These are phyloP conservation scores for Oreohelix idahoensis DNA, from an alignment of 1,140 invertebrate genomes.

Conservation along the genomic window DNA sequence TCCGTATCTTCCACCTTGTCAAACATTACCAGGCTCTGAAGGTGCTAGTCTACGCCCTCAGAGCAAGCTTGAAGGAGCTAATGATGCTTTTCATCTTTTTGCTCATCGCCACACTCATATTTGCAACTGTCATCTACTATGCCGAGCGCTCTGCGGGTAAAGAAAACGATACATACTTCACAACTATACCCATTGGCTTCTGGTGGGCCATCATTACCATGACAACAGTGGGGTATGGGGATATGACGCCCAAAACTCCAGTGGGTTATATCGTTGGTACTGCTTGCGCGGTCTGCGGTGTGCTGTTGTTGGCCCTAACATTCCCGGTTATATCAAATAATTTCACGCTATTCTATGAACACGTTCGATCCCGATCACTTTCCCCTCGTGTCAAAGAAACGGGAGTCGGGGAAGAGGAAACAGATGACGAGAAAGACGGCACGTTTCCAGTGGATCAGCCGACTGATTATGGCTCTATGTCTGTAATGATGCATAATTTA, in stretches of 20 bases:
- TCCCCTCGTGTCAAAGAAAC: conserved; percentile 19
- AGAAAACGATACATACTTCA: conserved; percentile 48
- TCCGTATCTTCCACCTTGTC: conserved; percentile 70
- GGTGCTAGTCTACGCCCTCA: conserved; percentile 68
- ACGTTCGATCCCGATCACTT: conserved; percentile 60
- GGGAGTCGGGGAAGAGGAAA: not conserved
- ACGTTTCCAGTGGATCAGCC: conserved; percentile 1
- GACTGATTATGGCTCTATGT: conserved; percentile 19
- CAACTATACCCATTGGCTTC: conserved; percentile 73
- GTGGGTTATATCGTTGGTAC: conserved; percentile 76
- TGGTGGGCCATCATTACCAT: conserved; percentile 78
- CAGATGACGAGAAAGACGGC: conserved; percentile 9
- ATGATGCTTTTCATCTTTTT: conserved; percentile 94
- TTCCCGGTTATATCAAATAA: conserved; percentile 71
- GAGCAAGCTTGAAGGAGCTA: conserved; percentile 69
- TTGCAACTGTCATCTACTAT: conserved; percentile 97
- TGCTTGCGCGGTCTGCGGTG: conserved; percentile 45
- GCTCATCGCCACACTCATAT: conserved; percentile 96
- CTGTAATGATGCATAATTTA: conserved; percentile 19
- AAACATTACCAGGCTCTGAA: conserved; percentile 69
- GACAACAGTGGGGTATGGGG: conserved; percentile 76
- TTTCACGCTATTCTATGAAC: conserved; percentile 68
- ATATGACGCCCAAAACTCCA: conserved; percentile 63
- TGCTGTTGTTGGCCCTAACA: conserved; percentile 66
- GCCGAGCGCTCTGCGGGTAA: conserved; percentile 81